Evolutionary conservation across 2,888 invertebrate genomes (phyloP).

Genomic region (Helicoverpa assulta): DNA sequence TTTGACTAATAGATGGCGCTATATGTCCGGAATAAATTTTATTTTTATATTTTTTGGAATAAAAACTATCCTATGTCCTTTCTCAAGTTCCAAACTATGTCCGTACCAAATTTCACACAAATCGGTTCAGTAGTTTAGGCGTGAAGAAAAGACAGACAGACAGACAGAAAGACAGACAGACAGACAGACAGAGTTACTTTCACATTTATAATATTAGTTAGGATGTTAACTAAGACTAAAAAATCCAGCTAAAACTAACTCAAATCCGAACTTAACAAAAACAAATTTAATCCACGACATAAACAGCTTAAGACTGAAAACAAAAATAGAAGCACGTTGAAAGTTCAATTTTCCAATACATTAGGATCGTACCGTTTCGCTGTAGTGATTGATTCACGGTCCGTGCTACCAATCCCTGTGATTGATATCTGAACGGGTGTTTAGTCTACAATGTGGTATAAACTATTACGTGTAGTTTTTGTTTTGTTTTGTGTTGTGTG

Average conservation of each 20-base stretch:
- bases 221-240: background rate
- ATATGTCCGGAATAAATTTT: too few relatives aligned
- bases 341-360: slow-evolving; percentile 84
- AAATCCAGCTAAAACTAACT: slow-evolving; percentile 14
- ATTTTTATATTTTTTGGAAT: too few relatives aligned
- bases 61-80: too few relatives aligned
- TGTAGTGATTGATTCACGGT: slow-evolving; percentile 72
- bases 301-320: slow-evolving; percentile 38
- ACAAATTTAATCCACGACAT: slow-evolving; percentile 24
- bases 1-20: too few relatives aligned
- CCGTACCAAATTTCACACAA: too few relatives aligned
- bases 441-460: slow-evolving; percentile 41
- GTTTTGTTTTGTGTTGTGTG: slow-evolving; percentile 24
- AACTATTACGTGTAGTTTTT: slow-evolving; percentile 29
- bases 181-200: too few relatives aligned
- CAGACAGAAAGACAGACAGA: too few relatives aligned
- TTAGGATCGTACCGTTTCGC: slow-evolving; percentile 71
- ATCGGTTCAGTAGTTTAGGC: too few relatives aligned
- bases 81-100: too few relatives aligned
- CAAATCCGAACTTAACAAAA: slow-evolving; percentile 26
- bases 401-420: slow-evolving; percentile 67
- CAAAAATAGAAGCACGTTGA: slow-evolving; percentile 57
- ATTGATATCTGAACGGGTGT: slow-evolving; percentile 70
- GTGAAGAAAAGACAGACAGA: too few relatives aligned
- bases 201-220: too few relatives aligned